Base-by-base conservation (phyloP, 2,113 vertebrate species). In the Archocentrus centrarchus region DNA sequence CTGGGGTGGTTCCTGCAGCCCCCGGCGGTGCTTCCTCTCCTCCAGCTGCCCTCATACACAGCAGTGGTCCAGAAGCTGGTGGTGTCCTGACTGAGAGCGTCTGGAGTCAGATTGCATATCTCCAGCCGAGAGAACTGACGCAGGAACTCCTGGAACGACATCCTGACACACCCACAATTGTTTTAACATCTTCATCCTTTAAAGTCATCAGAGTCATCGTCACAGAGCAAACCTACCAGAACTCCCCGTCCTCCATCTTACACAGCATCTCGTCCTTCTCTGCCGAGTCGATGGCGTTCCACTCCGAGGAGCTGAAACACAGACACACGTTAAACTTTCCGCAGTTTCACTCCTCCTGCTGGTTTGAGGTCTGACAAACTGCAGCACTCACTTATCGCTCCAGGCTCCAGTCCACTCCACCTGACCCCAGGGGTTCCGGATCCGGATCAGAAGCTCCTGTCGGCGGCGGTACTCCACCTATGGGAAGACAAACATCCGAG, bases 331-430 rank as follows among this genome's bases (percentile, higher is more conserved):
- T 70, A 70, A 50, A 30, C 66, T 70, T 44, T 3, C 41, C 2
- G 7, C 4, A 50, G 11, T 8, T 5, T 6, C 7, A 2, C 14
- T 35, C 24, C 14, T 44, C 22, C 32, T 18, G 3, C 14, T 75
- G 0, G 14, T 18, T 30, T 0, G 3, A 13, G 37, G 0, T 20
- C 24, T 30, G 44, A 53, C 44, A 20, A 73, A 8, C 20, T 22
- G 77, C 15, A 14, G 32, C 30, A 68, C 78, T 80, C 20, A 99
- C 98, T 94, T 95, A 88, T 99, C 98, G 1, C 97, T 98, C 97
- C 98, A 99, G 63, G 97, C 96, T 83, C 98, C 98, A 0, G 96
- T 98, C 98, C 98, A 99, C 85, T 98, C 98, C 88, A 97, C 94
- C 86, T 97, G 96, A 59, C 98, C 97, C 98, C 98, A 99, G 47